These are phyloP conservation scores for Drosophila nasuta DNA, from an alignment of 1,140 invertebrate species.

Conservation along the genomic window DNA sequence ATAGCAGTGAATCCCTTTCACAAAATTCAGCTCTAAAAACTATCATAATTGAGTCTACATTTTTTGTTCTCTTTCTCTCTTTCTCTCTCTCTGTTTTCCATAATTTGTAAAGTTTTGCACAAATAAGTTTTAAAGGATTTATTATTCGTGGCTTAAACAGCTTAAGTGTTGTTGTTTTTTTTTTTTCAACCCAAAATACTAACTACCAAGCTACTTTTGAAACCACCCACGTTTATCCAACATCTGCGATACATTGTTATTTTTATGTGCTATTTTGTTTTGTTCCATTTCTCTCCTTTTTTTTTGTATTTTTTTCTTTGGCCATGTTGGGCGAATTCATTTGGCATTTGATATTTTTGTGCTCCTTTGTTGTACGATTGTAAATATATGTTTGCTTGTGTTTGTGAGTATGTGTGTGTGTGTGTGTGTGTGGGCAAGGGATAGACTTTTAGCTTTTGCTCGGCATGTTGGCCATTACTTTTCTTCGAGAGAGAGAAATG, in stretches of 20 bases:
- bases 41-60: constrained; percentile 21
- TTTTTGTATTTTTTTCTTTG: constrained; percentile 25
- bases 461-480: constrained; percentile 44
- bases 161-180: no score
- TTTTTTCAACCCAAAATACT: not conserved
- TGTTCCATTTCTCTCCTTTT: constrained; percentile 38
- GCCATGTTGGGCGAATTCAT: constrained; percentile 51
- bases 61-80: not conserved
- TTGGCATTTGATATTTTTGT: constrained; percentile 53
- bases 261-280: constrained; percentile 59
- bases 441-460: constrained; percentile 30
- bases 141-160: not conserved
- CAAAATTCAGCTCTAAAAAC: not conserved
- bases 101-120: not conserved
- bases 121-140: not conserved
- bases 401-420: constrained; percentile 25
- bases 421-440: constrained; percentile 22
- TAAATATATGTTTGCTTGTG: constrained; percentile 38
- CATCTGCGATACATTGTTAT: constrained; percentile 52
- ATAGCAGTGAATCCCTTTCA: constrained; percentile 12
- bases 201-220: constrained; percentile 6
- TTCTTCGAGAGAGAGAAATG: constrained; percentile 62
- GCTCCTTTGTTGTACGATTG: constrained; percentile 31
- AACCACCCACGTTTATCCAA: constrained; percentile 37
- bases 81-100: not conserved